phyloP scores from a whole-genome alignment of 2,113 vertebrate genomes.

The Protomyctophum bolini region DNA sequence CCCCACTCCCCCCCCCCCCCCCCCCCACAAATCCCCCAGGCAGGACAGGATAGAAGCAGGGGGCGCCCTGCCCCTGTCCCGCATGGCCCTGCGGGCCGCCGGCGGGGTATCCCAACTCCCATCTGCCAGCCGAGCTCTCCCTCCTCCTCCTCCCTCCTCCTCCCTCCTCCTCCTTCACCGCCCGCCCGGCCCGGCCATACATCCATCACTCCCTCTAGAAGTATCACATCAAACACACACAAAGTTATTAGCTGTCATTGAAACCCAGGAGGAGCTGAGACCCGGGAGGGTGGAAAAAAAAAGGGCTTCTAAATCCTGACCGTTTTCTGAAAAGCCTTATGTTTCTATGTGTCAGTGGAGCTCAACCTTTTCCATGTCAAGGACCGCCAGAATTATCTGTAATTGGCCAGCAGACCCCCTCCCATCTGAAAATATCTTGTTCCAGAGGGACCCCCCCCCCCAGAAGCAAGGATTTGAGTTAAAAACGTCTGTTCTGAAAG shows the following conservation, averaged over 20 bases:
- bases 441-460: no score
- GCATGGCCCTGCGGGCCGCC: slow-evolving; percentile 46
- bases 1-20: slow-evolving; percentile 26
- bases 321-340: no score
- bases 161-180: slow-evolving; percentile 51
- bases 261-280: no score
- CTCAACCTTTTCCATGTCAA: no score
- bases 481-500: no score
- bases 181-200: background rate
- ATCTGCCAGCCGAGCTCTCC: slow-evolving; percentile 73
- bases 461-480: no score
- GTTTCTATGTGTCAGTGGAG: no score
- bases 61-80: slow-evolving; percentile 59
- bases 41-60: slow-evolving; percentile 64
- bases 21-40: slow-evolving; percentile 72
- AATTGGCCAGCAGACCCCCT: no score
- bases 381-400: no score
- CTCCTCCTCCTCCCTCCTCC: slow-evolving; percentile 50
- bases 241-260: background rate
- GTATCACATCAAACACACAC: background rate
- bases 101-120: slow-evolving; percentile 62
- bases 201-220: background rate
- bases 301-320: no score
- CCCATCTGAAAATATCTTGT: no score
- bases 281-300: no score